Evolutionary conservation across 2,888 invertebrate species (phyloP).

Genomic region (Caenorhabditis sinica): DNA sequence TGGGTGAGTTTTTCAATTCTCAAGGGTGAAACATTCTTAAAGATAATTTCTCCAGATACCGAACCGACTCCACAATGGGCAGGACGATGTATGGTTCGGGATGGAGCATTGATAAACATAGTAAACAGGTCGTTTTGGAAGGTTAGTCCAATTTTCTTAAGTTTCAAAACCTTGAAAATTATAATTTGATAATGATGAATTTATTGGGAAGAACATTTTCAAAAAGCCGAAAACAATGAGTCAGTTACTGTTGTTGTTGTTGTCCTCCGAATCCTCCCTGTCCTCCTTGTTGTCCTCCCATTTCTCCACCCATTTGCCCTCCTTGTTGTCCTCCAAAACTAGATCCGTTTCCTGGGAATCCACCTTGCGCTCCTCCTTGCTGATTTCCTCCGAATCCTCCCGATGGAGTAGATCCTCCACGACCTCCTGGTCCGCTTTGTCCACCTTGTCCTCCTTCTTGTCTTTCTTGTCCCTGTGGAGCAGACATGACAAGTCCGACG

Average conservation of each 20-base stretch:
- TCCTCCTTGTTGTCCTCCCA: constrained; percentile 31
- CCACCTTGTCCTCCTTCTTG: constrained; percentile 26
- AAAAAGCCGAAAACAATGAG: not conserved
- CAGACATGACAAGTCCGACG: constrained; percentile 33
- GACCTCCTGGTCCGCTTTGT: constrained; percentile 27
- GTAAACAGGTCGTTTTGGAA: constrained; percentile 82
- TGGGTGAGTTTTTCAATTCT: constrained; percentile 69
- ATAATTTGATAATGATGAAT: constrained; percentile 2
- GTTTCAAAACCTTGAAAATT: not conserved
- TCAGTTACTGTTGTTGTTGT: constrained; percentile 6
- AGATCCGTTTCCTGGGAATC: constrained; percentile 29
- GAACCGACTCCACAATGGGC: constrained; percentile 83
- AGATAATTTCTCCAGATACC: constrained; percentile 78
- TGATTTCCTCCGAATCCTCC: constrained; percentile 32
- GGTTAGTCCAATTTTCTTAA: constrained; percentile 46
- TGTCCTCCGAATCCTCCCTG: constrained; percentile 46
- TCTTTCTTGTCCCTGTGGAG: constrained; percentile 25
- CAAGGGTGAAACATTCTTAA: not conserved
- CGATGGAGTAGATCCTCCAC: constrained; percentile 29
- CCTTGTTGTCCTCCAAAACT: constrained; percentile 14
- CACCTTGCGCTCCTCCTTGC: constrained; percentile 35
- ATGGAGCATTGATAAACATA: constrained; percentile 81
- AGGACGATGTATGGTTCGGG: constrained; percentile 81
- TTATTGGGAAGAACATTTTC: constrained; percentile 13
- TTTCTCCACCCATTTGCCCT: constrained; percentile 10